These are phyloP conservation scores for Phrixothrix hirtus DNA, from an alignment of 2,888 invertebrate genomes.

Conservation along the genomic window DNA sequence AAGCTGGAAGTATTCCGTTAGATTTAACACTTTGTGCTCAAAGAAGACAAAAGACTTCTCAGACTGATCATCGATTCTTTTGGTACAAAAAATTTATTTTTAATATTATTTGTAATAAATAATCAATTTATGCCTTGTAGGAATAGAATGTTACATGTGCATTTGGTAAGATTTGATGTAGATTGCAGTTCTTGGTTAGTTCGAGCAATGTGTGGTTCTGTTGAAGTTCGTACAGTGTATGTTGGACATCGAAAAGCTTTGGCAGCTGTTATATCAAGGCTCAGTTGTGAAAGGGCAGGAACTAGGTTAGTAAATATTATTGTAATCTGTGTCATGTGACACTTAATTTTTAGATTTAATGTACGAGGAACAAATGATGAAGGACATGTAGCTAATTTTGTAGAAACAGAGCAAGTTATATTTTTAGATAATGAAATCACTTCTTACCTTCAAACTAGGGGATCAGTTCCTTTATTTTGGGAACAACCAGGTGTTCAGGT, in stretches of 20 bases:
- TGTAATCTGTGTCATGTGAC: background rate
- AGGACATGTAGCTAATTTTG: conserved; percentile 99
- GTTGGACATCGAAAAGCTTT: conserved; percentile 92
- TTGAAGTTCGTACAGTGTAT: conserved; percentile 98
- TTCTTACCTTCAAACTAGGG: conserved; percentile 90
- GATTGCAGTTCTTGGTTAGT: conserved; percentile 90
- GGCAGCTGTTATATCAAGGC: conserved; percentile 92
- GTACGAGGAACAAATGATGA: conserved; percentile 99
- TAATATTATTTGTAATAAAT: no score
- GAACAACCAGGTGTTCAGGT: conserved; percentile 96
- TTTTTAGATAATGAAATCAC: conserved; percentile 88
- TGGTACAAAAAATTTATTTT: no score
- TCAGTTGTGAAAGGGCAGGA: conserved; percentile 97
- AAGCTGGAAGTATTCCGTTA: conserved; percentile 56
- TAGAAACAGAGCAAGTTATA: conserved; percentile 98
- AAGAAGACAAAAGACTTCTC: conserved; percentile 75
- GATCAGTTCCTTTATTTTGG: conserved; percentile 98
- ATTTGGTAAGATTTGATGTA: conserved; percentile 88
- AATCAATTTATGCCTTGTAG: conserved; percentile 51
- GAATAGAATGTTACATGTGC: conserved; percentile 94
- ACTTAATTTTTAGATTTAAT: conserved; percentile 71
- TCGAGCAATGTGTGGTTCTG: conserved; percentile 95
- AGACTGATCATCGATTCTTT: conserved; percentile 94
- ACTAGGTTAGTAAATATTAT: conserved; percentile 64
- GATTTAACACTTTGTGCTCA: conserved; percentile 96